Base-by-base conservation (phyloP, 2,797 vertebrate species). In the Danio aesculapii region DNA sequence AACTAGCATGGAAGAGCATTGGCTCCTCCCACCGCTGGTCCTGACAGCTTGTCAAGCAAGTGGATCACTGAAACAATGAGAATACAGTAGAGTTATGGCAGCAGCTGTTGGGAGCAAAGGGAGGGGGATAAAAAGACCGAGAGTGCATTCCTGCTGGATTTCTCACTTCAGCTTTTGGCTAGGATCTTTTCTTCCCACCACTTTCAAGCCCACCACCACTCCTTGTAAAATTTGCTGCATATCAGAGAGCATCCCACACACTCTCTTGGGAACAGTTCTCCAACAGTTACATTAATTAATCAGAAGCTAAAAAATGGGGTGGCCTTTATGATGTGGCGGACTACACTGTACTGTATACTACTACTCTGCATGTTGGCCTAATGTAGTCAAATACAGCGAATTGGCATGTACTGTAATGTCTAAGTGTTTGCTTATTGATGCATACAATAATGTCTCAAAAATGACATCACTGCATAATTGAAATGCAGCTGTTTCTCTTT, bases 151-250 rank as follows among this genome's bases (percentile, higher is more conserved):
- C 95, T 95, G 90, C 84, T 88, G 79, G 88, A 93, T 96, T 95
- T 94, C 94, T 96, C 95, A 96, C 91, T 88, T 92, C 88, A 50
- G 88, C 83, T 94, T 92, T 95, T 97, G 96, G 96, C 94, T 92
- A 83, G 78, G 87, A 87, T 84, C 63, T 83, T 86, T 89, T 85
- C 95, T 97, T 97, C 96, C 96, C 96, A 96, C 95, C 94, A 91
- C 93, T 92, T 93, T 91, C 91, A 92, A 92, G 92, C 92, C 91
- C 89, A 85, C 94, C 84, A 84, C 73, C 64, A 89, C 92, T 93
- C 87, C 92, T 91, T 92, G 92, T 94, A 93, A 93, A 94, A 94
- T 91, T 89, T 92, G 90, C 92, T 93, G 92, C 91, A 86, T 94
- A 93, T 93, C 92, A 94, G 92, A 90, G 86, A 84, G 75, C 88